A percentile compares a stretch with the other conserved stretches of the same genome.
These are phyloP conservation scores for Drosophila neutralis DNA, from an alignment of 2,888 invertebrate species.

Conservation along the genomic window DNA sequence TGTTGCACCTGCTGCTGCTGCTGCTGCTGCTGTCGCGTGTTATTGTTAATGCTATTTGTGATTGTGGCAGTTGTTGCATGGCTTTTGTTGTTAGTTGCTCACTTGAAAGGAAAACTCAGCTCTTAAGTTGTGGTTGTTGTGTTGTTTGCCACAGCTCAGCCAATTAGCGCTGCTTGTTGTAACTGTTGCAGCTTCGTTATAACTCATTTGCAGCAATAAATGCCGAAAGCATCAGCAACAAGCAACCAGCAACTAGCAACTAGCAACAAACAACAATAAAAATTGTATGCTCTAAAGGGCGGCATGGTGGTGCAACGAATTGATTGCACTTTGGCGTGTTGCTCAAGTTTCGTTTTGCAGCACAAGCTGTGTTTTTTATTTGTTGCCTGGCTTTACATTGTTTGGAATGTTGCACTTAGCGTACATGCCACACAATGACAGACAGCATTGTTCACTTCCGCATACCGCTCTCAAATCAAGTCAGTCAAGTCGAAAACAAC, in stretches of 20 bases:
- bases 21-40: constrained; percentile 51
- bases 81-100: constrained; percentile 14
- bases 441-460: constrained; percentile 49
- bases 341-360: constrained; percentile 28
- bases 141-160: constrained; percentile 15
- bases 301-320: constrained; percentile 29
- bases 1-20: constrained; percentile 65
- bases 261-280: constrained; percentile 30
- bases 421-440: constrained; percentile 38
- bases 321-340: constrained; percentile 68
- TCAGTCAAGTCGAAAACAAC: constrained; percentile 47
- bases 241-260: constrained; percentile 31
- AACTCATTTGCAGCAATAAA: constrained; percentile 64
- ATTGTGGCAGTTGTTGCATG: constrained; percentile 29
- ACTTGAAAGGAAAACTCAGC: constrained; percentile 39
- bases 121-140: constrained; percentile 13
- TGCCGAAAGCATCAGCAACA: constrained; percentile 46
- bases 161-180: constrained; percentile 42
- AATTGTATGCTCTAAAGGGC: constrained; percentile 18
- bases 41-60: constrained; percentile 45
- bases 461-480: constrained; percentile 57
- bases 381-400: constrained; percentile 45
- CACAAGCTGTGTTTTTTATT: constrained; percentile 28
- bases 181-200: constrained; percentile 43
- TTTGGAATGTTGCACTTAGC: constrained; percentile 63